Evolutionary conservation across 2,888 invertebrate genomes (phyloP).

Genomic region (Andrena dorsata): DNA sequence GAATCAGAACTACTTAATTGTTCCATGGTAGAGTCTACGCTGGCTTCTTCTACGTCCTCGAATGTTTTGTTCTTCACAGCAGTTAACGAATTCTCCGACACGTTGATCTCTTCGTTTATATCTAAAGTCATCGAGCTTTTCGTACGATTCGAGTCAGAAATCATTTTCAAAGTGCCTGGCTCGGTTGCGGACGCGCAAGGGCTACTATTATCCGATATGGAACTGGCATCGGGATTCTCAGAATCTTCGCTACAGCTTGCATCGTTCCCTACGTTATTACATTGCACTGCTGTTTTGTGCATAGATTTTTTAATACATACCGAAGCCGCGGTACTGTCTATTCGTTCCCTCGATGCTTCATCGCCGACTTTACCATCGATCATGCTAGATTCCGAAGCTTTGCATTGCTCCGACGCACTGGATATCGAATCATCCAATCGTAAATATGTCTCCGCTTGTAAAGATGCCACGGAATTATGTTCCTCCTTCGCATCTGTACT

Average conservation of each 20-base stretch:
- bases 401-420: conserved; percentile 1
- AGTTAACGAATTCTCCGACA: conserved; percentile 41
- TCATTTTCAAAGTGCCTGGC: conserved; percentile 23
- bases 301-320: conserved; percentile 10
- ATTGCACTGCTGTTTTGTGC: conserved; percentile 1
- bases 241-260: conserved; percentile 34
- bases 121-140: conserved; percentile 41
- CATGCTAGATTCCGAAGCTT: conserved; percentile 10
- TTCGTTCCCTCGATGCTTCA: neutral
- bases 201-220: conserved; percentile 12
- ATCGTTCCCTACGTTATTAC: conserved; percentile 15
- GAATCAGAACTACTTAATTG: conserved; percentile 25
- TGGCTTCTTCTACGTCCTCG: neutral
- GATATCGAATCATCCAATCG: conserved; percentile 34
- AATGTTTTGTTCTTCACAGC: conserved; percentile 31
- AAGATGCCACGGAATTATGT: neutral
- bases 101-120: conserved; percentile 53
- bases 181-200: conserved; percentile 22
- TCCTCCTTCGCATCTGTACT: conserved; percentile 17
- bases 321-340: neutral
- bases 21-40: neutral
- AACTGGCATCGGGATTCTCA: conserved; percentile 47
- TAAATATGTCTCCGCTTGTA: conserved; percentile 10
- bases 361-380: conserved; percentile 15
- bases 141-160: conserved; percentile 18